Evolutionary conservation across 2,113 vertebrate genomes (phyloP), one percentile per base, ranked within the genome.

Genomic region (Syrrhaptes paradoxus): DNA sequence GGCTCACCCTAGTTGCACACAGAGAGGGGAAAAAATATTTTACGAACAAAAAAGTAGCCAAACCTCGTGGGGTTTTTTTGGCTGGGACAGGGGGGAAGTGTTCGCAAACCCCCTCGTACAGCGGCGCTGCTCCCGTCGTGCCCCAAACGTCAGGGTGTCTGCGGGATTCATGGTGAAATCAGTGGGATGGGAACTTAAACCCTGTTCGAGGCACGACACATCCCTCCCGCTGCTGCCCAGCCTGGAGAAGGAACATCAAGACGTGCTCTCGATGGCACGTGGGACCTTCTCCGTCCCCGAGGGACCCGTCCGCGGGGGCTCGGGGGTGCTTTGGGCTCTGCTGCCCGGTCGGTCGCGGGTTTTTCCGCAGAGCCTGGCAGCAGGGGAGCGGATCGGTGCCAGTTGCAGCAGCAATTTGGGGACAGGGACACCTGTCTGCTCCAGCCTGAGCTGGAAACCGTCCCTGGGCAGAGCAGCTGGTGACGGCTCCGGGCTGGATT

Each of bases 251-350:
- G 77, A 57, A 11, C 49, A 5, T 26, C 5, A 14, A n/a, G 32
- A 15, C 21, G 0, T 5, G 7, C 34, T 51, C 49, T 38, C 3
- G 24, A 9, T 65, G 20, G 1, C 4, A 1, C 2, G 2, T 31
- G 19, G 32, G n/a, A 59, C 48, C 73, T 45, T 79, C 61, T 55
- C 34, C 55, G 9, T 26, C 55, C 48, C 31, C 18, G 22, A 13
- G n/a, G 34, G 46, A 36, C 11, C 32, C 28, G 9, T 22, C 38
- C n/a, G 46, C 0, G 4, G 31, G 54, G 12, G 25, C 55, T 57
- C 2, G 0, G 15, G 82, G 43, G 41, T 13, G 41, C 13, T 41
- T 41, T 13, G 41, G 41, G 41, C 41, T 41, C 41, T 41, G 41
- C 41, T 41, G 41, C 34, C 67, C 17, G 15, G 31, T 58, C 24